Conservation (phyloP, 2,113 vertebrate genomes). For the Mandrillus leucophaeus region DNA sequence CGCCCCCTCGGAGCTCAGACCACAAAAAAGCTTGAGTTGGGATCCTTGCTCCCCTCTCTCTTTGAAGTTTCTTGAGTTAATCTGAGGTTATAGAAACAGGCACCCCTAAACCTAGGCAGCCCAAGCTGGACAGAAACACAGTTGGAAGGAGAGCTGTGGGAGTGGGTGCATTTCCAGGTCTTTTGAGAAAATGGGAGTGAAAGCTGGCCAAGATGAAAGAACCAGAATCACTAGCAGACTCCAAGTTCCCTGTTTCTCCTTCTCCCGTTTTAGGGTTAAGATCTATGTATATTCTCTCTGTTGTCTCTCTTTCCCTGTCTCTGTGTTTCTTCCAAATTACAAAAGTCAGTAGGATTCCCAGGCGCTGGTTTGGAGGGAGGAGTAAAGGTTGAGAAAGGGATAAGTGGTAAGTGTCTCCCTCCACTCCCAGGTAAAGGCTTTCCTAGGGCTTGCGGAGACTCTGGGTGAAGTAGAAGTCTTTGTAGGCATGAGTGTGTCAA, state of each 20-base stretch:
- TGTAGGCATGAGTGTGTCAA: neutral
- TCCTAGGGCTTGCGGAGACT: neutral
- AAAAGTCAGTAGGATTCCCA: conserved; percentile 7
- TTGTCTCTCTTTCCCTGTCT: neutral
- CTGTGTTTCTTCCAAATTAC: conserved; percentile 38
- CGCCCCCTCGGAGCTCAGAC: neutral
- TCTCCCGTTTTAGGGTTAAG: conserved; percentile 16
- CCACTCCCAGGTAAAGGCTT: neutral
- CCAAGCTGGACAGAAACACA: neutral
- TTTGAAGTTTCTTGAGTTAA: conserved; percentile 49
- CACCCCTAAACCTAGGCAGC: neutral
- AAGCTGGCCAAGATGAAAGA: conserved; percentile 40
- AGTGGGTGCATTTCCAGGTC: conserved; percentile 4
- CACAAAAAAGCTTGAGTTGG: neutral
- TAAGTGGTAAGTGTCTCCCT: neutral
- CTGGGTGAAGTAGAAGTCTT: neutral
- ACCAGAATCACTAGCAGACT: neutral
- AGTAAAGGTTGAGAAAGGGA: conserved; percentile 10
- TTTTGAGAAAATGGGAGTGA: neutral
- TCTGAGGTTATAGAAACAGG: neutral
- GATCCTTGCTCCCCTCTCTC: neutral
- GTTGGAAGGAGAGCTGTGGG: neutral
- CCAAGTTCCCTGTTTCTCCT: neutral
- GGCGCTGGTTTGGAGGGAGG: neutral
- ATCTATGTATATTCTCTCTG: neutral